These are phyloP conservation scores for Sebastes schlegelii DNA, from an alignment of 2,113 vertebrate genomes.

Conservation along the genomic window DNA sequence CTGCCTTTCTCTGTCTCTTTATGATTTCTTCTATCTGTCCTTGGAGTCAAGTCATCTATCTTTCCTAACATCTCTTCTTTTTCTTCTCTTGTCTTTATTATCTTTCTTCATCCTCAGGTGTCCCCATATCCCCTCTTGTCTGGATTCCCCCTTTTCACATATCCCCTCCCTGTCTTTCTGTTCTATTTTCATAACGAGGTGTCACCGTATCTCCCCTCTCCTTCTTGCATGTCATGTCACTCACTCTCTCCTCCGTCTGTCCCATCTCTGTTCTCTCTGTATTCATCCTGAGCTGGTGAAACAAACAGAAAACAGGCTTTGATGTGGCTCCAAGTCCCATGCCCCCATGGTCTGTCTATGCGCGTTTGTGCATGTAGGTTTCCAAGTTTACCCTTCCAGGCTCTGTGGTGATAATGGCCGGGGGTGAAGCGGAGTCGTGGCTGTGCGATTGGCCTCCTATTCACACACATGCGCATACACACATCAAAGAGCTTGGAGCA, in stretches of 20 bases:
- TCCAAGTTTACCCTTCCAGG: conserved; percentile 45
- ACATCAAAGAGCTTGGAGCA: conserved; percentile 51
- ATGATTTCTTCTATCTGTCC: conserved; percentile 21
- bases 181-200: conserved; percentile 38
- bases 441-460: too few species aligned
- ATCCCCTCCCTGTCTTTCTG: background rate
- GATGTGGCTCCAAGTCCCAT: conserved; percentile 65
- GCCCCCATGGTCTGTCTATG: conserved; percentile 41
- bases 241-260: conserved; percentile 2
- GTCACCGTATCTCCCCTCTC: conserved; percentile 27
- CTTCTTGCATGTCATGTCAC: conserved; percentile 15
- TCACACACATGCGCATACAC: background rate
- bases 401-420: conserved; percentile 38
- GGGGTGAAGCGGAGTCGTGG: conserved; percentile 17
- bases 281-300: conserved; percentile 43
- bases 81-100: conserved; percentile 6
- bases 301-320: conserved; percentile 55
- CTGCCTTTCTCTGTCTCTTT: conserved; percentile 16
- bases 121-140: conserved; percentile 24
- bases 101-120: conserved; percentile 32
- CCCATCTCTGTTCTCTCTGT: conserved; percentile 15
- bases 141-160: background rate
- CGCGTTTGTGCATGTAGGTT: conserved; percentile 36
- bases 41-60: conserved; percentile 13
- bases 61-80: conserved; percentile 9